phyloP scores from a whole-genome alignment of 2,888 invertebrate genomes.

The Tineola bisselliella region DNA sequence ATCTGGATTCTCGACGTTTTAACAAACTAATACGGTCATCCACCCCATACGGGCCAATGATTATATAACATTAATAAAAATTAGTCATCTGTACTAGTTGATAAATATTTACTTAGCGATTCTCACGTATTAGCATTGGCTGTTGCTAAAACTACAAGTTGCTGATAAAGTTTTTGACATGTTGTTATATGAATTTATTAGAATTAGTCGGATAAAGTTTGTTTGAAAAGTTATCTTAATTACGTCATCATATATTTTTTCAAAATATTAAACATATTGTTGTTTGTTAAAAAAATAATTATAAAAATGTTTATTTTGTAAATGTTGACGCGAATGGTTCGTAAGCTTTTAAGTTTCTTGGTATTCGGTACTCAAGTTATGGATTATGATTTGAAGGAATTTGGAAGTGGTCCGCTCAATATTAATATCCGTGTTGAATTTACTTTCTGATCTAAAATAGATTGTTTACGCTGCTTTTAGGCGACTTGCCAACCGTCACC shows the following conservation, averaged over 20 bases:
- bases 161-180: not conserved
- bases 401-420: conserved; percentile 26
- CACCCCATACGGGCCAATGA: conserved; percentile 32
- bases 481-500: conserved; percentile 56
- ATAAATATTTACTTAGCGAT: conserved; percentile 45
- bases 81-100: conserved; percentile 48
- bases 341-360: not conserved
- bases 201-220: not conserved
- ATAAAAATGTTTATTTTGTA: too few species aligned
- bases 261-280: too few species aligned
- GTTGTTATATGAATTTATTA: not conserved
- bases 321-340: too few species aligned
- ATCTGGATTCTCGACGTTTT: conserved; percentile 35
- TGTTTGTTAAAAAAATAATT: too few species aligned
- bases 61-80: conserved; percentile 51
- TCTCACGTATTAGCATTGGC: conserved; percentile 22
- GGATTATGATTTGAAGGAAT: not conserved
- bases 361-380: not conserved
- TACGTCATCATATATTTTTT: not conserved
- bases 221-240: not conserved
- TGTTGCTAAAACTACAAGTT: not conserved
- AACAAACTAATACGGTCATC: conserved; percentile 53
- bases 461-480: conserved; percentile 60
- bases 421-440: conserved; percentile 40
- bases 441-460: conserved; percentile 58